These are phyloP conservation scores for Aphelenchoides besseyi DNA, from an alignment of 1,140 invertebrate genomes.

Conservation along the genomic window DNA sequence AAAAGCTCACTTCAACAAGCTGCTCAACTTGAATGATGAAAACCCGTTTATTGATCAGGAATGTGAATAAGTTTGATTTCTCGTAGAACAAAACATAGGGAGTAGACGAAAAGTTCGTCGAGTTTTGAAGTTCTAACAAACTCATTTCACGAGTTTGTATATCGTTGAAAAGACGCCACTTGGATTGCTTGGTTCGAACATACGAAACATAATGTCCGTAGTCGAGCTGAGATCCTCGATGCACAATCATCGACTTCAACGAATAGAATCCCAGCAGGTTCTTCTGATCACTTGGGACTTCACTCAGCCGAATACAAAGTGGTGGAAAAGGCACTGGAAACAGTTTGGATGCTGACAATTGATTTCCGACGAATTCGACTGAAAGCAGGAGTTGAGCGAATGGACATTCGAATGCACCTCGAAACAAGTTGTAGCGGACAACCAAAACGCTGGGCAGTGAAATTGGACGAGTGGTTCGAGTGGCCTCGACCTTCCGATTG, in stretches of 20 bases:
- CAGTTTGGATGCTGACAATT: not conserved
- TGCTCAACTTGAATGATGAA: too few species aligned
- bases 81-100: not conserved
- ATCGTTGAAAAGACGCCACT: not conserved
- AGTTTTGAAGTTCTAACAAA: not conserved
- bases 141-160: not conserved
- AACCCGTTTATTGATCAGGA: too few species aligned
- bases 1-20: too few species aligned
- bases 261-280: not conserved
- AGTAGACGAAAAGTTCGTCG: not conserved
- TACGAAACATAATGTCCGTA: not conserved
- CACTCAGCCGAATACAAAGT: not conserved
- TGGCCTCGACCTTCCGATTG: not conserved
- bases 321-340: not conserved
- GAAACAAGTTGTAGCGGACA: conserved; percentile 13
- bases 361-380: not conserved
- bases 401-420: not conserved
- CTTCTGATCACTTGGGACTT: not conserved
- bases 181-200: not conserved
- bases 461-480: not conserved
- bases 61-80: too few species aligned
- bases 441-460: not conserved
- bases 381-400: not conserved
- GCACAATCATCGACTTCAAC: conserved; percentile 8
- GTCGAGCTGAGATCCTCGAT: conserved; percentile 2